Evolutionary conservation across 2,113 vertebrate genomes (phyloP).

Genomic region (Drymodes brunneopygia): DNA sequence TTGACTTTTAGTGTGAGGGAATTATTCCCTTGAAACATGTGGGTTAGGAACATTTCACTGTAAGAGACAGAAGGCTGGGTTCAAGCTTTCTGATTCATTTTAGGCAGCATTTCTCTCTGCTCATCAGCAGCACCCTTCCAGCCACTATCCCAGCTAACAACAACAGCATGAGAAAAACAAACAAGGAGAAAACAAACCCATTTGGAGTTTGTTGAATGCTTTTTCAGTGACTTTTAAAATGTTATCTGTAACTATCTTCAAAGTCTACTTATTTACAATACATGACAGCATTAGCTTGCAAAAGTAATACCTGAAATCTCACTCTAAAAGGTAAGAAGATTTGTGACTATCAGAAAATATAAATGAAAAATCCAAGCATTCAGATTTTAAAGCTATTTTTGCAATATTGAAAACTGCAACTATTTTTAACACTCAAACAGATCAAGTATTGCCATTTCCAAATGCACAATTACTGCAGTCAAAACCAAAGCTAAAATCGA

Average conservation of each 20-base stretch:
- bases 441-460: not conserved
- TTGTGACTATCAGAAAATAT: not conserved
- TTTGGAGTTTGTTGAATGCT: not conserved
- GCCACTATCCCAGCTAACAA: not conserved
- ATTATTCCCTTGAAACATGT: not conserved
- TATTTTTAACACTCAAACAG: not conserved
- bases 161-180: not conserved
- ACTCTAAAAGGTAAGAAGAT: not conserved
- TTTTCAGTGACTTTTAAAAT: not conserved
- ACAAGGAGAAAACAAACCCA: not conserved
- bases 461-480: not conserved
- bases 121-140: not conserved
- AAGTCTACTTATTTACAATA: not conserved
- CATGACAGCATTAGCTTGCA: not conserved
- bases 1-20: not conserved
- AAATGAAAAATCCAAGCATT: not conserved
- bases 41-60: not conserved
- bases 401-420: not conserved
- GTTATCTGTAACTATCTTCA: not conserved
- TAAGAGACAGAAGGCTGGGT: not conserved
- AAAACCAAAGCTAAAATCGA: not conserved
- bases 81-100: not conserved
- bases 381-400: not conserved
- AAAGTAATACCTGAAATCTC: not conserved
- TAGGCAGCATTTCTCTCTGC: not conserved